These are phyloP conservation scores for Amazona vittata DNA, from an alignment of 2,113 vertebrate species.

Conservation along the genomic window DNA sequence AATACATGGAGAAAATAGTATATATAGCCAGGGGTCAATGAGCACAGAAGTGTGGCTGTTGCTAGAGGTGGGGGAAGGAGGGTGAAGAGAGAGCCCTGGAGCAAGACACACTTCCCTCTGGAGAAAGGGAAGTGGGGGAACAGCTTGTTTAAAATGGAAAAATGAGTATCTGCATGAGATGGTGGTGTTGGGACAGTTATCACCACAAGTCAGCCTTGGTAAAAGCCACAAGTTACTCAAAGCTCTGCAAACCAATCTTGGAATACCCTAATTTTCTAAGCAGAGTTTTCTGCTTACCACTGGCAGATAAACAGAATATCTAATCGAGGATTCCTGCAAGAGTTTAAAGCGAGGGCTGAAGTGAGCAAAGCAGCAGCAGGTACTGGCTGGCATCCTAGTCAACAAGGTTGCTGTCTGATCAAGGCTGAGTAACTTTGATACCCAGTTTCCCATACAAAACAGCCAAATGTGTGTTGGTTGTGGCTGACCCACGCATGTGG, in stretches of 20 bases:
- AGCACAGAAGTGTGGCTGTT: not conserved
- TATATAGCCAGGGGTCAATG: not conserved
- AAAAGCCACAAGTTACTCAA: not conserved
- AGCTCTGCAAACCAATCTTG: not conserved
- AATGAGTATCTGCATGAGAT: not conserved
- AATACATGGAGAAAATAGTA: not conserved
- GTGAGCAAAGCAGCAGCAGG: not conserved
- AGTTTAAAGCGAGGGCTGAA: constrained; percentile 16
- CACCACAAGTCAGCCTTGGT: not conserved
- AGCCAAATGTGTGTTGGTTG: not conserved
- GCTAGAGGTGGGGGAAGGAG: not conserved
- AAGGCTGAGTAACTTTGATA: fast-evolving
- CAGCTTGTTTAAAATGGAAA: not conserved
- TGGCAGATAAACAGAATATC: not conserved
- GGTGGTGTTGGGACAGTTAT: not conserved
- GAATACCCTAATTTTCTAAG: not conserved
- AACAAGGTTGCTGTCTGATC: not conserved
- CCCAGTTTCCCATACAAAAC: not conserved
- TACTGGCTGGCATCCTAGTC: not conserved
- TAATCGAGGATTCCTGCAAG: not conserved
- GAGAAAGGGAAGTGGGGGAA: not conserved
- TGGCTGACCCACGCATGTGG: not conserved
- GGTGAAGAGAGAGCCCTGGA: not conserved
- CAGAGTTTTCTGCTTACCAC: not conserved
- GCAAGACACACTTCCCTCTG: not conserved